Base-by-base conservation (phyloP, 2,797 vertebrate genomes). In the Enteromius anoplus region DNA sequence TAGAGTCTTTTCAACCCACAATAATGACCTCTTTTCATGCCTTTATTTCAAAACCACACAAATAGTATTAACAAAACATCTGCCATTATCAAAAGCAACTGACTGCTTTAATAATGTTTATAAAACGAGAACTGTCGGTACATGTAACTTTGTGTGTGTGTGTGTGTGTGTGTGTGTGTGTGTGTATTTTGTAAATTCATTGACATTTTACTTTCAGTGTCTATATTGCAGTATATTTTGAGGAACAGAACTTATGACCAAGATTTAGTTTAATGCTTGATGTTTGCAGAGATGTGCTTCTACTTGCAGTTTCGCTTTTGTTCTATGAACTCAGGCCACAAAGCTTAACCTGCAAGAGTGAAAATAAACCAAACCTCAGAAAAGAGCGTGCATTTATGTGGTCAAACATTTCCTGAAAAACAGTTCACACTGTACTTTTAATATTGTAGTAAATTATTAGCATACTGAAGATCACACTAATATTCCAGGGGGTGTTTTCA, bases 281-380 rank as follows among this genome's bases (percentile, higher is more conserved):
- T 72, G 70, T 40, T 75, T 40, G 32, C 32, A 75, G 37, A 70
- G 12, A 75, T 17, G 19, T 3, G 32, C 10, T 8, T 17, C 45
- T 32, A 72, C 70, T 32, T 51, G 45, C 70, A 51, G 26, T 72
- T 72, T 10, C 10, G 0, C 17, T 51, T 51, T 72, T 72, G 9
- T 12, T 32, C 47, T 21, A 62, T 62, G 45, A 21, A 32, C 45
- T 51, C 26, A 51, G 47, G 47, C 70, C 26, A 72, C 47, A 72
- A 72, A 72, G 26, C 26, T 10, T 17, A 49, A 17, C 45, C 51
- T 40, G 12, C 51, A 23, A 75, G 3, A 58, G 72, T 40, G 32
- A 75, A 75, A 75, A 75, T 37, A 37, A 75, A 55, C 34, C 5
- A 58, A 58, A 75, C 32, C 72, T 75, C 51, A 55, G 32, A 55